These are phyloP conservation scores for Sminthurides bifidus DNA, from an alignment of 1,140 invertebrate genomes.

Conservation along the genomic window DNA sequence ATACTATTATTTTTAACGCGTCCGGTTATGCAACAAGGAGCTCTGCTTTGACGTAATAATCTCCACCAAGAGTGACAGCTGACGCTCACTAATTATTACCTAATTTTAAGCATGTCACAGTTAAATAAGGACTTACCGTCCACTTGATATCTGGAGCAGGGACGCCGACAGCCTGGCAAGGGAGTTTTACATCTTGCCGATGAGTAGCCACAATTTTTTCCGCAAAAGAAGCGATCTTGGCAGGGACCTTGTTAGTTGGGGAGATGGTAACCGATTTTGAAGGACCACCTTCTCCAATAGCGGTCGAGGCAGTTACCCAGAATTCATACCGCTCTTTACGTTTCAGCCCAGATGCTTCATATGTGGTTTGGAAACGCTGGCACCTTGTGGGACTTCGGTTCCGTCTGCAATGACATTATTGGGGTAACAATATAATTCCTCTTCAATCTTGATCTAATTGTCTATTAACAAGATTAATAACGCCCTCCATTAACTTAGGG, in stretches of 20 bases:
- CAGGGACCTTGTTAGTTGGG: conserved; percentile 74
- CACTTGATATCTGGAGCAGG: conserved; percentile 77
- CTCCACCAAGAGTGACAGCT: too few relatives aligned
- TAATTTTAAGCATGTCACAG: too few relatives aligned
- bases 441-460: too few relatives aligned
- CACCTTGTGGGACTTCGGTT: conserved; percentile 48
- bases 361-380: conserved; percentile 51
- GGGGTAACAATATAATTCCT: too few relatives aligned
- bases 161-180: conserved; percentile 78
- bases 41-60: too few relatives aligned
- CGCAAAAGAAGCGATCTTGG: conserved; percentile 83
- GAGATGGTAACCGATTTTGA: conserved; percentile 71
- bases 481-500: too few relatives aligned
- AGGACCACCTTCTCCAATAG: conserved; percentile 80
- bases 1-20: too few relatives aligned
- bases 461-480: too few relatives aligned
- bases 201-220: conserved; percentile 78
- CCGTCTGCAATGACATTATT: conserved; percentile 21
- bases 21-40: too few relatives aligned
- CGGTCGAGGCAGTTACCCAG: conserved; percentile 86
- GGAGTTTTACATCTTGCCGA: conserved; percentile 79
- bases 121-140: conserved; percentile 50
- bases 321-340: conserved; percentile 75
- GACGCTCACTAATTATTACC: too few relatives aligned
- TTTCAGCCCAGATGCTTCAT: conserved; percentile 70